phyloP scores from a whole-genome alignment of 2,797 vertebrate species.

The Takifugu ocellatus region DNA sequence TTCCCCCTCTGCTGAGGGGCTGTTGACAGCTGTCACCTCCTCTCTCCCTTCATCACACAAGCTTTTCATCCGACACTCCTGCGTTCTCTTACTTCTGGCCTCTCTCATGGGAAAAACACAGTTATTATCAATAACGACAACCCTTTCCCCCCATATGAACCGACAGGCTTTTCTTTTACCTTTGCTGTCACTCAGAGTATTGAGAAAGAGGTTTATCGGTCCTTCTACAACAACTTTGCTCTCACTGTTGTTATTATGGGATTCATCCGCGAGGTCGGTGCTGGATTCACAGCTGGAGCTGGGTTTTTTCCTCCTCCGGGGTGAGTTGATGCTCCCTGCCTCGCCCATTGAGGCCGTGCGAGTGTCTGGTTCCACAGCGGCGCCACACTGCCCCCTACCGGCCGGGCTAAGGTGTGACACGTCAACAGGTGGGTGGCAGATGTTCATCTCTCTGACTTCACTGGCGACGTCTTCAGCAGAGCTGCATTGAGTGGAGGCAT shows the following conservation, averaged over 20 bases:
- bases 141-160: not conserved
- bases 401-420: constrained; percentile 26
- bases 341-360: not conserved
- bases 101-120: constrained; percentile 12
- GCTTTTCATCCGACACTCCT: constrained; percentile 19
- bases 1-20: constrained; percentile 44
- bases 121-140: not conserved
- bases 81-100: constrained; percentile 24
- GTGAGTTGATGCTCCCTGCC: constrained; percentile 20
- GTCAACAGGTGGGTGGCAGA: constrained; percentile 2
- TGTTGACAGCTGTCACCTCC: constrained; percentile 30
- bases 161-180: constrained; percentile 32
- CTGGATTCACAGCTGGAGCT: constrained; percentile 11
- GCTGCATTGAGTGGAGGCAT: constrained; percentile 78
- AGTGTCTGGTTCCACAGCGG: constrained; percentile 1
- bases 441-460: constrained; percentile 19
- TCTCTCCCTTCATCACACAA: constrained; percentile 10
- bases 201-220: constrained; percentile 9
- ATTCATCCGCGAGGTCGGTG: constrained; percentile 15
- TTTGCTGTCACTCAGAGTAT: constrained; percentile 11
- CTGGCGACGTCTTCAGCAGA: constrained; percentile 11
- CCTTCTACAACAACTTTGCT: constrained; percentile 13
- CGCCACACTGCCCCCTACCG: constrained; percentile 67
- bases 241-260: constrained; percentile 1
- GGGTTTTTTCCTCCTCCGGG: constrained; percentile 31